phyloP scores from a whole-genome alignment of 2,888 invertebrate species.

The Acleris emargana region DNA sequence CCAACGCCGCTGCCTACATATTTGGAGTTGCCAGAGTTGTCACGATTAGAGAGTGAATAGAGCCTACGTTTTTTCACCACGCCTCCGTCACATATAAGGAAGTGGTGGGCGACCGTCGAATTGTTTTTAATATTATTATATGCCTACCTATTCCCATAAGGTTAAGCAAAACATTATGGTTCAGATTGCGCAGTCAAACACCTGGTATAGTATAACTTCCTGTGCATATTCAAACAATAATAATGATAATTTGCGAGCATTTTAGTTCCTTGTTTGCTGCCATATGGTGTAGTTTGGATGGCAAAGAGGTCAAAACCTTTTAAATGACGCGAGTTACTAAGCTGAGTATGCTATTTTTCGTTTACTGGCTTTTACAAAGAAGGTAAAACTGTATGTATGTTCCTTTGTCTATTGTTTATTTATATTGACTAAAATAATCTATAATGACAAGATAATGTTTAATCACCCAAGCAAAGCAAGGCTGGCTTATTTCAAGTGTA shows the following conservation, averaged over 20 bases:
- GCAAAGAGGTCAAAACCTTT: too few species aligned
- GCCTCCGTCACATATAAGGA: slow-evolving; percentile 52
- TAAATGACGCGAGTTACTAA: too few species aligned
- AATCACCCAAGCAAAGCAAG: too few species aligned
- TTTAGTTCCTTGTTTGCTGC: slow-evolving; percentile 7
- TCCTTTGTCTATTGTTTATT: too few species aligned
- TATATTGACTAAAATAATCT: too few species aligned
- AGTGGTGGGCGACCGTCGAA: slow-evolving; percentile 58
- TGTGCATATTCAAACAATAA: slow-evolving; percentile 30
- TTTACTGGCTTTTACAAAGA: too few species aligned
- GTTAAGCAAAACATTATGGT: slow-evolving; percentile 47
- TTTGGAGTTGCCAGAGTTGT: slow-evolving; percentile 42
- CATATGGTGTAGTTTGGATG: neutral
- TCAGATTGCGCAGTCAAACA: slow-evolving; percentile 40
- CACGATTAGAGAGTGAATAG: slow-evolving; percentile 50
- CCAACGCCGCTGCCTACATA: slow-evolving; percentile 46
- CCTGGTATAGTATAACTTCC: slow-evolving; percentile 38
- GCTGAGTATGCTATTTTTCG: too few species aligned
- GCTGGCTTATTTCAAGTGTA: too few species aligned
- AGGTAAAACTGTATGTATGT: too few species aligned
- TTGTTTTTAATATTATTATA: slow-evolving; percentile 50
- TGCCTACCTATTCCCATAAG: slow-evolving; percentile 38
- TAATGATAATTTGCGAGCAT: slow-evolving; percentile 23
- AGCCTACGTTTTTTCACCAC: slow-evolving; percentile 45
- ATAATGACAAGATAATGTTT: too few species aligned